Conservation (phyloP, 2,888 invertebrate genomes). For the Lucinisca nassula region DNA sequence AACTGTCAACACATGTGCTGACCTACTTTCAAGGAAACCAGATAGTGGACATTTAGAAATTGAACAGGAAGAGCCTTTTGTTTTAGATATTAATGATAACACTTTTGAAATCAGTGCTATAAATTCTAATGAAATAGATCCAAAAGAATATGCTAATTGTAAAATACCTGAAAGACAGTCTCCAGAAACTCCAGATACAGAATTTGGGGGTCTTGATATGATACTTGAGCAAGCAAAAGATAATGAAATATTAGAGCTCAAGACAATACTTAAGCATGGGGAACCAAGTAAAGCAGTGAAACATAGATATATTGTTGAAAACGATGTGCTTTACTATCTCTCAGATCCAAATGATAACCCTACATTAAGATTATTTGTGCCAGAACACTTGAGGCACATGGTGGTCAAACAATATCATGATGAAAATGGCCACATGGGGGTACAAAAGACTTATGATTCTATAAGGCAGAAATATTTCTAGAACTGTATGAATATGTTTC, state of each 20-base stretch:
- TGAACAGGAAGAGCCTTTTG: not conserved
- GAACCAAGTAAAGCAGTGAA: not conserved
- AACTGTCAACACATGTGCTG: constrained; percentile 31
- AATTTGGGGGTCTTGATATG: constrained; percentile 12
- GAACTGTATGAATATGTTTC: constrained; percentile 20
- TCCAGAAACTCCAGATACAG: not conserved
- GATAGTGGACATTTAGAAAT: not conserved
- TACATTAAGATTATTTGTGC: constrained; percentile 39
- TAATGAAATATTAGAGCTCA: constrained; percentile 4
- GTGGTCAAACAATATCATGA: constrained; percentile 53
- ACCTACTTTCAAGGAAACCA: constrained; percentile 39
- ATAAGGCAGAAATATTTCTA: constrained; percentile 48
- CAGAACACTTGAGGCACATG: constrained; percentile 4
- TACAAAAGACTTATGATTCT: constrained; percentile 20
- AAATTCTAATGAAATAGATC: constrained; percentile 28
- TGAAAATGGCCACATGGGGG: constrained; percentile 37
- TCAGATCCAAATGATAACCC: constrained; percentile 56
- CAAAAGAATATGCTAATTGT: constrained; percentile 10
- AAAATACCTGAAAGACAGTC: not conserved
- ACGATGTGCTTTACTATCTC: constrained; percentile 48
- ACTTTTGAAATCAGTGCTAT: constrained; percentile 19
- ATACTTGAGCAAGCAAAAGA: constrained; percentile 31
- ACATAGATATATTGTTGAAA: constrained; percentile 25
- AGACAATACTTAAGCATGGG: constrained; percentile 7
- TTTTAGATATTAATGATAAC: constrained; percentile 35